These are phyloP conservation scores for Lophius piscatorius DNA, from an alignment of 2,113 vertebrate genomes.

Conservation along the genomic window DNA sequence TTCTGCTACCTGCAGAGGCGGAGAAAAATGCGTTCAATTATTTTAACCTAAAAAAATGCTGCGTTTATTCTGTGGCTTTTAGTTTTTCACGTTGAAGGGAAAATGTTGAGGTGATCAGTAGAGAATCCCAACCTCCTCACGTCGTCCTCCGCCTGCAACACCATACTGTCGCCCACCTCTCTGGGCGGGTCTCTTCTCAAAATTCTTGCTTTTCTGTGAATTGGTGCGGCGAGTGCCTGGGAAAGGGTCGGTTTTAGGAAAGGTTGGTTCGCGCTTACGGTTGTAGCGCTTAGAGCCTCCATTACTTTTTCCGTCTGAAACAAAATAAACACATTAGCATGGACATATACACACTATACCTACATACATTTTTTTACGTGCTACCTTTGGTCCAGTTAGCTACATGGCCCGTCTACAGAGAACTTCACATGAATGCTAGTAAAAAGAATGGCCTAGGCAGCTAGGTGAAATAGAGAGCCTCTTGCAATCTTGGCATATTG, in stretches of 20 bases:
- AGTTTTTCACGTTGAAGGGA: no score
- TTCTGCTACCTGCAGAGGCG: conserved; percentile 91
- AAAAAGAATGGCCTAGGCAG: no score
- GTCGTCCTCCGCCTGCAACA: conserved; percentile 92
- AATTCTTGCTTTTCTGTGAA: conserved; percentile 99
- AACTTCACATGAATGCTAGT: no score
- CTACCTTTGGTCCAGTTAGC: no score
- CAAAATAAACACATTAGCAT: conserved; percentile 12
- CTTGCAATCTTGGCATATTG: no score
- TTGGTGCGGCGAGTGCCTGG: conserved; percentile 89
- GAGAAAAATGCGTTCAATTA: background rate
- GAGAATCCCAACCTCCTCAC: conserved; percentile 92
- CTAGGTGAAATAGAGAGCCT: no score
- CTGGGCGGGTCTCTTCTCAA: conserved; percentile 98
- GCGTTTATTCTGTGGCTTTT: no score
- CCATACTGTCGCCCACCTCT: conserved; percentile 90
- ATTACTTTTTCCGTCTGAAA: conserved; percentile 92
- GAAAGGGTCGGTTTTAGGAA: conserved; percentile 92
- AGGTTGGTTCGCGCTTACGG: conserved; percentile 93
- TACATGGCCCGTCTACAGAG: no score
- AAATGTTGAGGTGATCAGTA: no score
- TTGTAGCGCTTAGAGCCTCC: conserved; percentile 90
- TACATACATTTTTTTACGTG: no score
- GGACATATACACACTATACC: no score
- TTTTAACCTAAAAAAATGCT: no score